A percentile compares a stretch with the other conserved stretches of the same genome.
These are phyloP conservation scores for Trematomus loennbergii DNA, from an alignment of 2,113 vertebrate species.

Conservation along the genomic window DNA sequence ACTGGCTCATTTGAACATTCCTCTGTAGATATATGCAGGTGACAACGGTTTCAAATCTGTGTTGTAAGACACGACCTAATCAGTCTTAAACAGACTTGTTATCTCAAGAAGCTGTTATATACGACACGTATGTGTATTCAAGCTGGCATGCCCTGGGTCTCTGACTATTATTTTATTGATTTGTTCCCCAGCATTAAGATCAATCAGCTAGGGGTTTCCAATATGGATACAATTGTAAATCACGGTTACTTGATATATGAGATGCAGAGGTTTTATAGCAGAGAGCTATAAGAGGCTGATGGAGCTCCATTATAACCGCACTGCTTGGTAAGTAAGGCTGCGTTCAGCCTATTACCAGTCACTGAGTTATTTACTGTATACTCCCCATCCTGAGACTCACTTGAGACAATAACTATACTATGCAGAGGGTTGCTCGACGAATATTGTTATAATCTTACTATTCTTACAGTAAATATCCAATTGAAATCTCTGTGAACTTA, in stretches of 20 bases:
- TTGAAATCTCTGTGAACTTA: not conserved
- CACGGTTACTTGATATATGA: not conserved
- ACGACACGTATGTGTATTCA: not conserved
- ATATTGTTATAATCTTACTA: not conserved
- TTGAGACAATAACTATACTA: not conserved
- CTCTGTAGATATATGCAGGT: not conserved
- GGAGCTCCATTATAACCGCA: not conserved
- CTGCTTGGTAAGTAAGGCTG: not conserved
- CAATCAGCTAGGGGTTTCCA: not conserved
- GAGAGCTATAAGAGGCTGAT: not conserved
- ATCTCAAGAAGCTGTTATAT: slow-evolving; percentile 25
- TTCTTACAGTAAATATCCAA: not conserved
- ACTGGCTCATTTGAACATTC: not conserved
- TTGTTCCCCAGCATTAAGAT: not conserved
- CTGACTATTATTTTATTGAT: slow-evolving; percentile 9
- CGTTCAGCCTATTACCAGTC: not conserved
- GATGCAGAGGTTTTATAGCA: not conserved
- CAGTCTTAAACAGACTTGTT: not conserved
- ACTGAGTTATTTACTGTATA: not conserved
- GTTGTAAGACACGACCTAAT: not conserved
- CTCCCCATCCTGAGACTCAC: not conserved
- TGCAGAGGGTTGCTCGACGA: not conserved
- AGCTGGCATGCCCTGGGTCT: not conserved
- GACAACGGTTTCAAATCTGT: not conserved
- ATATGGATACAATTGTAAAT: not conserved